Evolutionary conservation across 2,888 invertebrate genomes (phyloP).

Genomic region (Lordiphosa fenestrarum): DNA sequence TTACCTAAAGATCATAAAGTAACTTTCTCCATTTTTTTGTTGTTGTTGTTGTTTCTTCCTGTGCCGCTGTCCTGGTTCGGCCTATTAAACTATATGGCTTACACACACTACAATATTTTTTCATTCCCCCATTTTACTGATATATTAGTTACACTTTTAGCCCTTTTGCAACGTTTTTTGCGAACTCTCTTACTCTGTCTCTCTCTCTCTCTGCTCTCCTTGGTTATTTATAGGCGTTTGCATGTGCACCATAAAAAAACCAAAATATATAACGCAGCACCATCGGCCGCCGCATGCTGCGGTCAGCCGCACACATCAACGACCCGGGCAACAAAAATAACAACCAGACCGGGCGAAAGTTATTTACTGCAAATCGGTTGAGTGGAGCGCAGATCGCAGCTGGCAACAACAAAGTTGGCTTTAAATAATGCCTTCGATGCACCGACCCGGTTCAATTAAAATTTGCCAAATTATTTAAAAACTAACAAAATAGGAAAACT

Average conservation of each 20-base stretch:
- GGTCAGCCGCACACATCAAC: slow-evolving; percentile 71
- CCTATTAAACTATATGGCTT: slow-evolving; percentile 24
- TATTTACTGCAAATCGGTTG: slow-evolving; percentile 68
- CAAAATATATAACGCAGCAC: slow-evolving; percentile 13
- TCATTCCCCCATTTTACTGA: slow-evolving; percentile 26
- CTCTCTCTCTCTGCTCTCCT: slow-evolving; percentile 2
- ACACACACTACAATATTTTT: background rate
- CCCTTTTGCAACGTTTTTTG: slow-evolving; percentile 22
- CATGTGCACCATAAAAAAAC: slow-evolving; percentile 12
- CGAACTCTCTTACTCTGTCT: background rate
- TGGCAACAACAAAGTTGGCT: slow-evolving; percentile 40
- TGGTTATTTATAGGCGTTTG: slow-evolving; percentile 48
- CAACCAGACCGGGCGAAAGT: slow-evolving; percentile 57
- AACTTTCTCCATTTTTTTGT: no score
- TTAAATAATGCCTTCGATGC: slow-evolving; percentile 37
- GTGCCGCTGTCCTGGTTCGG: no score
- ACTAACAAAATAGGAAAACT: slow-evolving; percentile 55
- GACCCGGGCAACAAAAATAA: slow-evolving; percentile 36
- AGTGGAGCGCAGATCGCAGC: slow-evolving; percentile 50
- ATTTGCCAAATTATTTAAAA: slow-evolving; percentile 56
- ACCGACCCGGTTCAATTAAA: slow-evolving; percentile 57
- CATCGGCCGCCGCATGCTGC: slow-evolving; percentile 58
- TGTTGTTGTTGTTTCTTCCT: no score
- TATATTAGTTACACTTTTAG: slow-evolving; percentile 65
- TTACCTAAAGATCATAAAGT: no score